Conservation (phyloP, 2,888 invertebrate genomes). For the Chrysina gloriosa region DNA sequence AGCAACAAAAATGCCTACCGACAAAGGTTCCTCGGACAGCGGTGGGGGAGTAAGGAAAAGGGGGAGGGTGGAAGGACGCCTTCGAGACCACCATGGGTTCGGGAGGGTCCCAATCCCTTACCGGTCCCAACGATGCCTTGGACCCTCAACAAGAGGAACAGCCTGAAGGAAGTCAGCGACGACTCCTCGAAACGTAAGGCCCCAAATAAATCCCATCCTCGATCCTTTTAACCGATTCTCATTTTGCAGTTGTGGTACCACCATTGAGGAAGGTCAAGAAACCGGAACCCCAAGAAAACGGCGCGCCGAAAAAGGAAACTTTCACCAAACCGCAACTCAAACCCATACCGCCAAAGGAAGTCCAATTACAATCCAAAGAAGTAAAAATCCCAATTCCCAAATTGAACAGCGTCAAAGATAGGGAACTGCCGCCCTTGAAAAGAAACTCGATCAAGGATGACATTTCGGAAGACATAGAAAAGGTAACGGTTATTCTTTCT, state of each 20-base stretch:
- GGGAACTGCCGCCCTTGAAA: constrained; percentile 54
- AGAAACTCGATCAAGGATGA: constrained; percentile 47
- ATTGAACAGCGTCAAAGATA: constrained; percentile 61
- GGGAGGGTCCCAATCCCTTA: constrained; percentile 71
- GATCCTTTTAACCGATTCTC: too few relatives aligned
- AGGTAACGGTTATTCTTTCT: too few relatives aligned
- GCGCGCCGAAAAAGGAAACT: constrained; percentile 57
- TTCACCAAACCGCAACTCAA: constrained; percentile 61
- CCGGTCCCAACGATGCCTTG: constrained; percentile 72
- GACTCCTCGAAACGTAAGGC: constrained; percentile 38
- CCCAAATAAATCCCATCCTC: not conserved
- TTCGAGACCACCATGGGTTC: constrained; percentile 79
- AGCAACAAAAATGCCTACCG: constrained; percentile 69
- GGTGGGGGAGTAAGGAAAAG: constrained; percentile 69
- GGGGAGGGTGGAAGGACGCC: constrained; percentile 55
- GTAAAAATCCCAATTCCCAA: constrained; percentile 63
- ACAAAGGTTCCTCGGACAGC: constrained; percentile 64
- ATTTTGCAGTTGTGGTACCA: constrained; percentile 48
- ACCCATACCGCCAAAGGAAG: constrained; percentile 60
- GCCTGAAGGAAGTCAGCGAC: constrained; percentile 43
- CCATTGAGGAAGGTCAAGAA: constrained; percentile 51
- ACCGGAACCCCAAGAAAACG: constrained; percentile 58
- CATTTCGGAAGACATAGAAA: constrained; percentile 48
- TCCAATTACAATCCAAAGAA: constrained; percentile 57
- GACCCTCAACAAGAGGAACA: constrained; percentile 69